These are phyloP conservation scores for Bryconaethiops microstoma DNA, from an alignment of 2,797 vertebrate species.

Conservation along the genomic window DNA sequence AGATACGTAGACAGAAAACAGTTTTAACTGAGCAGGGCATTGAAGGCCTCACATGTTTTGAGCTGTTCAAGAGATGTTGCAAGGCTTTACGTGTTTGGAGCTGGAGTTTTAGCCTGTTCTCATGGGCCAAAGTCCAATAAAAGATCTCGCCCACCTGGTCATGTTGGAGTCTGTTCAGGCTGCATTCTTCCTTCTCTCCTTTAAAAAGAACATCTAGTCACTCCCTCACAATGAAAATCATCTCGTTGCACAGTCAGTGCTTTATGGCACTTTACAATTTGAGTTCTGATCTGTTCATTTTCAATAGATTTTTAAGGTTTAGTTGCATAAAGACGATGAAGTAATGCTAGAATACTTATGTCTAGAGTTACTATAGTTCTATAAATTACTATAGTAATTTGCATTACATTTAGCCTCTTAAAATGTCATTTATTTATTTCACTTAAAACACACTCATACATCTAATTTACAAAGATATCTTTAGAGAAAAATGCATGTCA, in stretches of 20 bases:
- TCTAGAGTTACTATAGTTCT: not conserved
- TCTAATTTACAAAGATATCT: no score
- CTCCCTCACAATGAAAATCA: conserved; percentile 30
- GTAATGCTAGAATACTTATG: not conserved
- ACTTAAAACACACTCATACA: no score
- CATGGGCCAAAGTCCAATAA: conserved; percentile 70
- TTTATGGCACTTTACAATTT: conserved; percentile 4
- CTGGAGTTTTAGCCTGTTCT: conserved; percentile 43
- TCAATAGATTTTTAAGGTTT: not conserved
- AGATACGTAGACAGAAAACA: conserved; percentile 13
- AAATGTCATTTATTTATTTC: not conserved
- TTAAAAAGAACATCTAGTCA: conserved; percentile 33
- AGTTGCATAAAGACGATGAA: not conserved
- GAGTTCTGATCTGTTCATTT: not conserved
- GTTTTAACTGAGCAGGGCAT: conserved; percentile 17
- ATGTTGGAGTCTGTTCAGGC: conserved; percentile 36
- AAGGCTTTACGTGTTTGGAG: conserved; percentile 32
- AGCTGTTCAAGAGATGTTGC: conserved; percentile 57
- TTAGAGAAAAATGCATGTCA: no score
- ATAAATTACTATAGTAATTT: no score
- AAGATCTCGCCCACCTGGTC: conserved; percentile 74
- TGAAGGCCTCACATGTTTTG: conserved; percentile 52
- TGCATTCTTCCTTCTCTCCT: conserved; percentile 37
- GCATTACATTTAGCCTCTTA: not conserved
- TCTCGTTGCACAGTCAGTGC: not conserved